Evolutionary conservation across 2,888 invertebrate genomes (phyloP).

Genomic region (Craniophora ligustri): DNA sequence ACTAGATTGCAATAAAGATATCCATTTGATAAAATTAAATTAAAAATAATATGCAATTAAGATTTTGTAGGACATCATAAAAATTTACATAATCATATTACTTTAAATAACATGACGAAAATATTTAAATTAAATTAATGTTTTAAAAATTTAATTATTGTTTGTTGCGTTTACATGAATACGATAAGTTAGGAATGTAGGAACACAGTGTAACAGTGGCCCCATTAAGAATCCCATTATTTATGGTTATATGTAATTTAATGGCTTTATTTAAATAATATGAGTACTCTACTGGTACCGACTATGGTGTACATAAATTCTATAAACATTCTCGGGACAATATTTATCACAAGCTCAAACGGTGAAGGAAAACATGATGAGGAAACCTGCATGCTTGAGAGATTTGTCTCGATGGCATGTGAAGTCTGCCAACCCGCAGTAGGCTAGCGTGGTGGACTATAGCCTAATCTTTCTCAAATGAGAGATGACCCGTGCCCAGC

Average conservation of each 20-base stretch:
- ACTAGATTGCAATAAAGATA: conserved; percentile 17
- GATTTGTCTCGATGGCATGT: too few species aligned
- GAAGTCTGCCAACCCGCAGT: too few species aligned
- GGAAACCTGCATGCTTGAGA: too few species aligned
- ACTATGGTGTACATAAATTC: too few species aligned
- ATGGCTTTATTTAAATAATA: conserved; percentile 23
- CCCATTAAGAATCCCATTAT: conserved; percentile 44
- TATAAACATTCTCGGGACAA: too few species aligned
- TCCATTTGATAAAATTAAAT: conserved; percentile 37
- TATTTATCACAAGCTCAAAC: too few species aligned
- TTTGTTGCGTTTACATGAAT: conserved; percentile 36
- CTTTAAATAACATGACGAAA: conserved; percentile 46
- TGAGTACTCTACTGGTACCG: not conserved
- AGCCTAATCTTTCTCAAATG: too few species aligned
- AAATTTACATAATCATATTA: conserved; percentile 53
- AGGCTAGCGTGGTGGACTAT: too few species aligned
- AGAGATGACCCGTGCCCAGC: too few species aligned
- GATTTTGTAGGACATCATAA: conserved; percentile 53
- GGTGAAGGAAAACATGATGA: too few species aligned
- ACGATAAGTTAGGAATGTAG: conserved; percentile 20
- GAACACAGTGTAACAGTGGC: conserved; percentile 21
- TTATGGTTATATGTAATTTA: conserved; percentile 11
- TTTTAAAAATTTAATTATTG: conserved; percentile 35
- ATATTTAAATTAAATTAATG: conserved; percentile 47
- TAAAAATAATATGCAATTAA: conserved; percentile 48